Evolutionary conservation across 2,888 invertebrate species (phyloP).

Genomic region (Trisateles emortualis): DNA sequence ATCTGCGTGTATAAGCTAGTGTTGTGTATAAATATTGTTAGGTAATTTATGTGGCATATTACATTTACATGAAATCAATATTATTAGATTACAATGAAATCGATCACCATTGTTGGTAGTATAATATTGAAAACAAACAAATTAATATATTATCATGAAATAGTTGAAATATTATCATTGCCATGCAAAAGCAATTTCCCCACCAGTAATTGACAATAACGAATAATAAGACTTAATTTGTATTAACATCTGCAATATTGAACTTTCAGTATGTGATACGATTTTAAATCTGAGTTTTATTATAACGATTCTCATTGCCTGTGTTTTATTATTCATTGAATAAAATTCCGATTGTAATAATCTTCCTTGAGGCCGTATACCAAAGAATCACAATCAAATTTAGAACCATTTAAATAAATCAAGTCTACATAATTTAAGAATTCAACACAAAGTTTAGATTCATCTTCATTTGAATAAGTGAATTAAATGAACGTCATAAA

Average conservation of each 20-base stretch:
- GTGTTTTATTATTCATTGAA: background rate
- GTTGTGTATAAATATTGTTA: too few relatives aligned
- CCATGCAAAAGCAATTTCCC: too few relatives aligned
- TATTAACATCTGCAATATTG: background rate
- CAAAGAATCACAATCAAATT: conserved; percentile 36
- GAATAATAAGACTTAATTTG: background rate
- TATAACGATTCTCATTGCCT: background rate
- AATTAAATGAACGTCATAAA: conserved; percentile 53
- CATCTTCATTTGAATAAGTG: conserved; percentile 51
- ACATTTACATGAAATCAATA: too few relatives aligned
- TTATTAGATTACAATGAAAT: too few relatives aligned
- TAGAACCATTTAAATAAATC: conserved; percentile 44
- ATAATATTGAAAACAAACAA: too few relatives aligned
- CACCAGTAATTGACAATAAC: too few relatives aligned
- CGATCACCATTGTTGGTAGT: background rate
- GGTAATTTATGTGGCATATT: too few relatives aligned
- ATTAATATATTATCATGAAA: too few relatives aligned
- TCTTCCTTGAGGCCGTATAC: background rate
- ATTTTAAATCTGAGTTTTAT: too few relatives aligned
- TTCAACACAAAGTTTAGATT: conserved; percentile 43
- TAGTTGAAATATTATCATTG: too few relatives aligned
- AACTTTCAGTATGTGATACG: too few relatives aligned
- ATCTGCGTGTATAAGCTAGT: too few relatives aligned
- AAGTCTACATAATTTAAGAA: conserved; percentile 45
- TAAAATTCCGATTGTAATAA: conserved; percentile 14